phyloP scores from a whole-genome alignment of 2,797 vertebrate species.

The Mycteria americana region DNA sequence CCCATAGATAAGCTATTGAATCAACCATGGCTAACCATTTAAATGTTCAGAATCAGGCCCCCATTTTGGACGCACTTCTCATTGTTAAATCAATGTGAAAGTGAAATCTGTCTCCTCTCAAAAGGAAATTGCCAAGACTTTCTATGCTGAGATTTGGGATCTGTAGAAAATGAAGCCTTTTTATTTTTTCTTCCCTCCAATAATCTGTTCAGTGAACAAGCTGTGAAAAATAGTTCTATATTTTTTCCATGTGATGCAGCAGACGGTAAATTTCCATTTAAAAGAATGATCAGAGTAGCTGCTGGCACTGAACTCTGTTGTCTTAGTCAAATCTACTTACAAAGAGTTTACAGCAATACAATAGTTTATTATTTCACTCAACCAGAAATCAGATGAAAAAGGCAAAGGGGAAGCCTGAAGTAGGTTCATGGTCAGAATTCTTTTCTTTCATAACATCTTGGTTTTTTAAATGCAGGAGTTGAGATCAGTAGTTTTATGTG shows the following conservation, averaged over 20 bases:
- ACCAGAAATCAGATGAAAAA: conserved; percentile 71
- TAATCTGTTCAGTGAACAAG: conserved; percentile 85
- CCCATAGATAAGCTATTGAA: conserved; percentile 45
- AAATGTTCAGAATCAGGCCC: conserved; percentile 30
- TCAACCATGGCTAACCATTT: neutral
- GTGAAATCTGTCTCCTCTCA: conserved; percentile 79
- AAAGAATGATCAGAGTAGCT: conserved; percentile 82
- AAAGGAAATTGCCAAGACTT: conserved; percentile 79
- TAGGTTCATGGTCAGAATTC: conserved; percentile 69
- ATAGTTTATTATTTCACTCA: conserved; percentile 79
- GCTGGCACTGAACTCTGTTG: conserved; percentile 78
- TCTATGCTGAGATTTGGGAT: conserved; percentile 77
- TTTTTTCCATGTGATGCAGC: conserved; percentile 81
- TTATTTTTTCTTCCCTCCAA: conserved; percentile 76
- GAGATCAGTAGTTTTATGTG: conserved; percentile 57
- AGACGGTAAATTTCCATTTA: conserved; percentile 86
- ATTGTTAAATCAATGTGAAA: conserved; percentile 78
- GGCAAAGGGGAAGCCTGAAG: conserved; percentile 59
- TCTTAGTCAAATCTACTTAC: conserved; percentile 80
- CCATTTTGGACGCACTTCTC: conserved; percentile 72
- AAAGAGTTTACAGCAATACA: conserved; percentile 79
- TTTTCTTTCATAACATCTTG: conserved; percentile 52
- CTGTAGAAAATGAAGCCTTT: conserved; percentile 78
- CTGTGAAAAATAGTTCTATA: conserved; percentile 85
- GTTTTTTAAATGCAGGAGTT: conserved; percentile 53